These are phyloP conservation scores for Pitta sordida DNA, from an alignment of 2,113 vertebrate species.

Conservation along the genomic window DNA sequence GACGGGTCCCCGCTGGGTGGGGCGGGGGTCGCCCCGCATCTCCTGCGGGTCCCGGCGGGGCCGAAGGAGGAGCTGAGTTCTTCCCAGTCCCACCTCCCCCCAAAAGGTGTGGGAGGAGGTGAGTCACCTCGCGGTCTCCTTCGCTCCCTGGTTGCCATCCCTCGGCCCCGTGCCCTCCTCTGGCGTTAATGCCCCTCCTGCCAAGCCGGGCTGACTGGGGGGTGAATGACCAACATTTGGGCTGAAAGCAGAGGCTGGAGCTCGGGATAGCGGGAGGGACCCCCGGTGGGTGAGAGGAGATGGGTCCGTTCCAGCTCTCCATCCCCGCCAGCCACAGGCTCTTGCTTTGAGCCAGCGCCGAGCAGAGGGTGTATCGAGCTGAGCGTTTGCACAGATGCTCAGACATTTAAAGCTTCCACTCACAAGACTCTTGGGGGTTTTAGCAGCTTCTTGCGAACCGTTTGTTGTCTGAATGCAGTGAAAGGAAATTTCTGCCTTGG, in stretches of 20 bases:
- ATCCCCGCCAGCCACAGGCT: background rate
- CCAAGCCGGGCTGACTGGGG: too few species aligned
- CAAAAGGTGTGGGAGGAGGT: background rate
- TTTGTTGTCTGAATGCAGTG: background rate
- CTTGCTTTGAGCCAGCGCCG: accelerated
- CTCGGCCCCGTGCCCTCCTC: background rate
- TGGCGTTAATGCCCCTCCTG: accelerated
- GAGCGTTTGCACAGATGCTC: background rate
- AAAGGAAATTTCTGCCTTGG: background rate
- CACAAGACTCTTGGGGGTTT: background rate
- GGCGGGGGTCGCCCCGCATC: too few species aligned
- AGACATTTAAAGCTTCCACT: background rate
- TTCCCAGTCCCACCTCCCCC: too few species aligned
- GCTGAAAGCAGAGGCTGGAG: background rate
- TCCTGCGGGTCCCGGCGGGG: too few species aligned
- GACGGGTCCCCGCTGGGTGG: too few species aligned
- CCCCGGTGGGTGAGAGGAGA: background rate
- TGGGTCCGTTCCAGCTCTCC: background rate
- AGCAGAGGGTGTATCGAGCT: background rate
- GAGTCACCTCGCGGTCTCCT: background rate
- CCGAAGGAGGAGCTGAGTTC: too few species aligned
- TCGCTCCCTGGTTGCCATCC: background rate
- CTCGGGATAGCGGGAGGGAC: background rate
- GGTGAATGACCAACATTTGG: accelerated
- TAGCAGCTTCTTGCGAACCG: background rate